phyloP scores from a whole-genome alignment of 2,113 vertebrate species.

The Jacana jacana region DNA sequence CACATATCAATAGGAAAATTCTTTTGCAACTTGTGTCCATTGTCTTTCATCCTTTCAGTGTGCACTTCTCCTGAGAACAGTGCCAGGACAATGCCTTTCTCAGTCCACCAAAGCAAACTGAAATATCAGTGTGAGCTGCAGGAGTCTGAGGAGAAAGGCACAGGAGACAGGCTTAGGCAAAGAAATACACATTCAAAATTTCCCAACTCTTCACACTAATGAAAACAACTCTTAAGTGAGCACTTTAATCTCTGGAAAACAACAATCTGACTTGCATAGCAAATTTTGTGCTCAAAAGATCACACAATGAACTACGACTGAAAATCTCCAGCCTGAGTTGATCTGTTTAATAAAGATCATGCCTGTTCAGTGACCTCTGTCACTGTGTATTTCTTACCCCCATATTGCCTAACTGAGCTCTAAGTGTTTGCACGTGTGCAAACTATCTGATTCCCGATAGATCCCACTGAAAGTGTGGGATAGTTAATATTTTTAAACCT shows the following conservation, averaged over 20 bases:
- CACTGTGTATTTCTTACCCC: neutral
- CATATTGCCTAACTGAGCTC: neutral
- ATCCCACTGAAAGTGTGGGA: neutral
- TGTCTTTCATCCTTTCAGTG: neutral
- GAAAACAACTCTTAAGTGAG: neutral
- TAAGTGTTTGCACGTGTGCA: conserved; percentile 44
- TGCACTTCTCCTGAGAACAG: neutral
- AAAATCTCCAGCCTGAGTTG: neutral
- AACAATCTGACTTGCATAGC: neutral
- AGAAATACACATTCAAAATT: neutral
- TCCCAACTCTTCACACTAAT: neutral
- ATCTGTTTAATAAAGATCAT: conserved; percentile 2
- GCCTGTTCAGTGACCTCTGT: conserved; percentile 25
- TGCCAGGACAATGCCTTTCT: neutral
- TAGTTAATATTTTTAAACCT: neutral
- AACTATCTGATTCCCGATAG: neutral
- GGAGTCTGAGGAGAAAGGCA: neutral
- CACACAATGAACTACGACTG: neutral
- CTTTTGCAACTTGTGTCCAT: neutral
- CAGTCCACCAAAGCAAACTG: neutral
- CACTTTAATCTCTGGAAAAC: neutral
- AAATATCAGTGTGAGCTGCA: neutral
- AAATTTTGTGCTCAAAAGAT: neutral
- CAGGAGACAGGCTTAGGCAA: neutral
- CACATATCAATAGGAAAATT: neutral